Evolutionary conservation across 2,797 vertebrate species (phyloP), one percentile per base, ranked within the genome.

Genomic region (Chrysocyon brachyurus): DNA sequence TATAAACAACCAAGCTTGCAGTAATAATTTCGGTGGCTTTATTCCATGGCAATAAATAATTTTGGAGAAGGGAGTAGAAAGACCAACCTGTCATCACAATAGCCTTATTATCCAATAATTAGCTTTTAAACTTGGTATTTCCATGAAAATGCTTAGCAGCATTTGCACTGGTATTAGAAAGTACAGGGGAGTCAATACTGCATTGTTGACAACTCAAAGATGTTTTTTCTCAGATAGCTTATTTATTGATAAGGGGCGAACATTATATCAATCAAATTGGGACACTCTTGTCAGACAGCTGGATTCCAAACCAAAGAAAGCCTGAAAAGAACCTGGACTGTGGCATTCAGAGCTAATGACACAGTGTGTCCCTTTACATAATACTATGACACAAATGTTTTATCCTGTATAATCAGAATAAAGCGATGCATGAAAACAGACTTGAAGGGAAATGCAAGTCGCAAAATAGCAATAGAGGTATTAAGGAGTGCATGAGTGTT

Each of bases 121-220:
- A 93, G 14, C 19, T 91, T 94, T 97, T 40, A 75, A 49, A 70
- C 22, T 81, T 89, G 36, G 4, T 36, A 68, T 91, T 95, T 97
- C 31, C 19, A 86, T 46, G 12, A 57, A 81, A 66, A 87, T 86
- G 15, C 26, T 94, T 94, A 90, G 64, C 21, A 88, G 22, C 64
- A 77, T 92, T 96, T 21, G 88, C 14, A 63, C 26, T 89, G 57
- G 64, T 73, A 63, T 82, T 78, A 73, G 79, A 91, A 97, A 63
- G 73, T 95, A 54, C 14, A 82, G 17, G 40, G 26, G 6, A 52
- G 56, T 64, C 75, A 49, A 70, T 87, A 59, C 9, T 85, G 31
- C 26, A 28, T 85, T 82, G 31, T 3, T 91, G 33, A 77, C 14
- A 92, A 15, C 57, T 81, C 81, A 92, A 85, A 92, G 56, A 93